These are phyloP conservation scores for Nestor notabilis DNA, from an alignment of 2,113 vertebrate genomes.

Conservation along the genomic window DNA sequence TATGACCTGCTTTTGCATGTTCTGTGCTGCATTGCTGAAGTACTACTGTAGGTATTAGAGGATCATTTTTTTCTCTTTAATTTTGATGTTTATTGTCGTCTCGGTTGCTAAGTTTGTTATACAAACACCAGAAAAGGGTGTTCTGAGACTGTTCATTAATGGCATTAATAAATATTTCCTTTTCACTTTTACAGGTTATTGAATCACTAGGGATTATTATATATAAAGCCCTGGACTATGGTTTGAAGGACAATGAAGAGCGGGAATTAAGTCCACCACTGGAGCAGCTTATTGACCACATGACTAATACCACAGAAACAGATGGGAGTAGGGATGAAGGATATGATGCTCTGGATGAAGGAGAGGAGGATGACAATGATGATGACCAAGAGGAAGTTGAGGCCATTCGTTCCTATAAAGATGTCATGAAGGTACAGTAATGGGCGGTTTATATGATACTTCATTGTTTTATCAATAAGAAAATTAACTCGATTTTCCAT, in stretches of 20 bases:
- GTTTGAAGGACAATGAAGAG: slow-evolving; percentile 96
- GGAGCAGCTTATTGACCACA: slow-evolving; percentile 93
- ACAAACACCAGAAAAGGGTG: background rate
- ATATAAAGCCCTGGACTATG: slow-evolving; percentile 97
- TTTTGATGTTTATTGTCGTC: background rate
- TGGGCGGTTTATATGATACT: background rate
- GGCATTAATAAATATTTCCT: background rate
- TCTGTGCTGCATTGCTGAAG: background rate
- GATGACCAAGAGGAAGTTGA: slow-evolving; percentile 69
- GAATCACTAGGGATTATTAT: slow-evolving; percentile 97
- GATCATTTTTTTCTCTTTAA: background rate
- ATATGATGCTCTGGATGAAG: slow-evolving; percentile 93
- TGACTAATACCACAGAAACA: slow-evolving; percentile 88
- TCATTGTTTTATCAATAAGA: background rate
- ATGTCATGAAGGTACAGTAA: slow-evolving; percentile 88
- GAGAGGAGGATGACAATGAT: slow-evolving; percentile 78
- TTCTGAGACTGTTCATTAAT: background rate
- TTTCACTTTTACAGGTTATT: slow-evolving; percentile 80
- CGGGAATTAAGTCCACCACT: slow-evolving; percentile 92
- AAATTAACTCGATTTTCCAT: background rate
- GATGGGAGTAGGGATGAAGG: slow-evolving; percentile 90
- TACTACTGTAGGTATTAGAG: background rate
- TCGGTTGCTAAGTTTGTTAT: background rate
- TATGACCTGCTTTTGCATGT: background rate
- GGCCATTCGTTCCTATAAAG: slow-evolving; percentile 82